Evolutionary conservation across 2,797 vertebrate genomes (phyloP).

Genomic region (Coranthus polyacanthus): DNA sequence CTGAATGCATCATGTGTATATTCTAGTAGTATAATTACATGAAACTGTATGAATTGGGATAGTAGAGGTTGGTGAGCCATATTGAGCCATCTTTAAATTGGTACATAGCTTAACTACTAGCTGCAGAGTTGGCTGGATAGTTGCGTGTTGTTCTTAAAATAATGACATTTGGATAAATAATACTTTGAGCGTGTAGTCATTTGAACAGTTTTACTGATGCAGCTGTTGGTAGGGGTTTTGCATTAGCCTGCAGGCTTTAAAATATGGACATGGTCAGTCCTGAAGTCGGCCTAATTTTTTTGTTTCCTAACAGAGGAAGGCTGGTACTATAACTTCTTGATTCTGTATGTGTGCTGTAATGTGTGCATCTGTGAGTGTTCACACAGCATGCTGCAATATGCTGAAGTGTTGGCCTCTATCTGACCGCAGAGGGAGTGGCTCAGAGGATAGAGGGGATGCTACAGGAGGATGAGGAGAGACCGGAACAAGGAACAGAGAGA

Average conservation of each 20-base stretch:
- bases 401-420: conserved; percentile 80
- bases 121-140: too few species aligned
- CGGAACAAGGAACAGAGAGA: conserved; percentile 31
- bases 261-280: neutral
- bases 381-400: conserved; percentile 75
- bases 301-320: neutral
- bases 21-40: conserved; percentile 12
- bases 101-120: neutral
- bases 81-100: neutral
- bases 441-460: conserved; percentile 57
- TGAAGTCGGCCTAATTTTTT: neutral
- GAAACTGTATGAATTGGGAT: neutral
- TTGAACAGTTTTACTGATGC: too few species aligned
- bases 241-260: neutral
- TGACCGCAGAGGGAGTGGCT: conserved; percentile 83
- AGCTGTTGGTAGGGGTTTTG: too few species aligned
- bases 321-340: conserved; percentile 12
- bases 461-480: conserved; percentile 58
- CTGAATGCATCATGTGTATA: neutral
- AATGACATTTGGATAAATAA: too few species aligned
- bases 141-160: too few species aligned
- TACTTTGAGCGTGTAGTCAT: too few species aligned
- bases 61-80: too few species aligned
- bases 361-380: conserved; percentile 53
- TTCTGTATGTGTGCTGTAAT: conserved; percentile 30